A percentile compares a stretch with the other conserved stretches of the same genome.
Conservation (phyloP, 2,113 vertebrate genomes). For the Blennius ocellaris region DNA sequence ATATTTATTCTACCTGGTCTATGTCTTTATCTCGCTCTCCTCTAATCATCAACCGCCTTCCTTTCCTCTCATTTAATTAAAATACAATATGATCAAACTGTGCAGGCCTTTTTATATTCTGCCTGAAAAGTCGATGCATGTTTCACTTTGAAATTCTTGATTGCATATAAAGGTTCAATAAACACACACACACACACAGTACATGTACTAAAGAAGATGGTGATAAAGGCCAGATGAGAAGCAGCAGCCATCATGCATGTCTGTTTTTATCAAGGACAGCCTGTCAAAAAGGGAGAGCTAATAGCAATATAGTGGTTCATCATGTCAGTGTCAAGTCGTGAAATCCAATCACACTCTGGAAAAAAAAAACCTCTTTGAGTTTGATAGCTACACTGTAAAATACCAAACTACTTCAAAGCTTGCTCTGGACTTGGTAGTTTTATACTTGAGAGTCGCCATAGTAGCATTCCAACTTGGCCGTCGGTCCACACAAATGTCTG, state of each 20-base stretch:
- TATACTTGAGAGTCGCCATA: too few relatives aligned
- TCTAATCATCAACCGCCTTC: constrained; percentile 5
- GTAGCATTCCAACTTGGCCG: too few relatives aligned
- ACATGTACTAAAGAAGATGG: constrained; percentile 3
- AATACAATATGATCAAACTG: background rate
- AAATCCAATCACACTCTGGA: background rate
- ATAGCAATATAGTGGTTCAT: background rate
- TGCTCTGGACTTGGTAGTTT: too few relatives aligned
- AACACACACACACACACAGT: background rate
- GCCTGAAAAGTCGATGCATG: background rate
- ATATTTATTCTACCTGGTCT: too few relatives aligned
- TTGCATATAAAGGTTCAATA: background rate
- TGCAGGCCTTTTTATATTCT: background rate
- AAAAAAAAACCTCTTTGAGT: background rate
- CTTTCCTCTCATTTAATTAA: background rate
- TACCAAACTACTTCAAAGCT: background rate
- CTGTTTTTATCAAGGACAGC: constrained; percentile 27
- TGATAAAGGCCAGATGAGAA: constrained; percentile 27
- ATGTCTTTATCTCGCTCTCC: background rate
- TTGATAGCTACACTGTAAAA: background rate
- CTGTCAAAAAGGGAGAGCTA: constrained; percentile 1
- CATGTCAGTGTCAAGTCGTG: background rate
- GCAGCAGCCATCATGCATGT: constrained; percentile 6
- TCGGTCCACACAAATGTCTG: too few relatives aligned
- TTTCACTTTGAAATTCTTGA: background rate